A percentile compares a stretch with the other conserved stretches of the same genome.
These are phyloP conservation scores for Allolobophora icterica DNA, from an alignment of 2,888 invertebrate species.

Conservation along the genomic window DNA sequence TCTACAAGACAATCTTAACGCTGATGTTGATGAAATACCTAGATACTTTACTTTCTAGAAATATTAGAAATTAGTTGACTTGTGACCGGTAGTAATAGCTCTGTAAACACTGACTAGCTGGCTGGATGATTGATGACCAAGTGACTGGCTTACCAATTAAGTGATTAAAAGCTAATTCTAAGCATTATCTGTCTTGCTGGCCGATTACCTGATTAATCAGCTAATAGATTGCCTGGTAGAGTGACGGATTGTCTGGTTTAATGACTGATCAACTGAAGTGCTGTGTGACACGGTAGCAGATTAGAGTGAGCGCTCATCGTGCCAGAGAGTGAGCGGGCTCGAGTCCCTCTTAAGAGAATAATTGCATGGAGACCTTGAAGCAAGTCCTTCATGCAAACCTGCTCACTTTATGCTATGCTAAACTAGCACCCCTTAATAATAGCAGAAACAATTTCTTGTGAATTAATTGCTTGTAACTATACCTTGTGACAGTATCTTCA, in stretches of 20 bases:
- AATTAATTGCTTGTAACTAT: not conserved
- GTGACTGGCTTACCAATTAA: too few species aligned
- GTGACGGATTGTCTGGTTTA: not conserved
- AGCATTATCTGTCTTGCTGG: not conserved
- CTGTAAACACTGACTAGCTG: not conserved
- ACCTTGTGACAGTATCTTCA: conserved; percentile 3
- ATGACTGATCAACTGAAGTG: not conserved
- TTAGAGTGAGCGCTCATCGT: too few species aligned
- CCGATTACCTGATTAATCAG: not conserved
- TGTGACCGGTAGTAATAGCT: not conserved
- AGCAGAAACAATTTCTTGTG: not conserved
- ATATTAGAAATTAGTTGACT: not conserved
- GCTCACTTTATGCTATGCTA: not conserved
- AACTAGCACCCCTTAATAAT: not conserved
- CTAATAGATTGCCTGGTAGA: too few species aligned
- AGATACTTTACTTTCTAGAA: not conserved
- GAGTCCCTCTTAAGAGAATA: not conserved
- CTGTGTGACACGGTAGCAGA: too few species aligned
- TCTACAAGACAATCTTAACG: not conserved
- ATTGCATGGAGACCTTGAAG: not conserved
- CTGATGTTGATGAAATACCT: not conserved
- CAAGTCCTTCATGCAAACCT: not conserved
- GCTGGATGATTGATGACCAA: not conserved
- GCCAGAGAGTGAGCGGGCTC: not conserved
- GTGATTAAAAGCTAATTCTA: too few species aligned